phyloP scores from a whole-genome alignment of 2,113 vertebrate genomes.

The Cottus gobio region DNA sequence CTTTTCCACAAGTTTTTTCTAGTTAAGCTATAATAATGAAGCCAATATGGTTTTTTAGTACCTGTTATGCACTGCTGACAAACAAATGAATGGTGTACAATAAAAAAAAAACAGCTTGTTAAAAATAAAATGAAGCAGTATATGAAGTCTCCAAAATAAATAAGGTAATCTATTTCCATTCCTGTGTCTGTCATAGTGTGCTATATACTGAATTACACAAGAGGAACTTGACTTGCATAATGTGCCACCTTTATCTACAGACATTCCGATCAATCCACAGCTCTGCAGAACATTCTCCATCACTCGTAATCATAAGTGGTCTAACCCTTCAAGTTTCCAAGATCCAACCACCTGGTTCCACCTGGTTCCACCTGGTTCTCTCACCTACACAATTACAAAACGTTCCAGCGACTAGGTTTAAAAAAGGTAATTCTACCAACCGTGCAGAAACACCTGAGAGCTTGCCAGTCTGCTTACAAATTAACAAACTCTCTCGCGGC shows the following conservation, averaged over 20 bases:
- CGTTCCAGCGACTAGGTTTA: constrained; percentile 2
- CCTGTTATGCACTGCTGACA: not conserved
- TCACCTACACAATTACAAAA: constrained; percentile 3
- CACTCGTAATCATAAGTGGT: not conserved
- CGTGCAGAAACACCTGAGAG: not conserved
- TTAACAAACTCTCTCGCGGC: not conserved
- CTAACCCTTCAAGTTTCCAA: not conserved
- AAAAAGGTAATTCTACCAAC: not conserved
- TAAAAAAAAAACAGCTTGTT: not conserved
- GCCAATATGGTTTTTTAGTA: not conserved
- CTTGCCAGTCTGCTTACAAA: not conserved
- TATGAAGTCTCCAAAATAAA: not conserved
- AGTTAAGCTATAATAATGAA: not conserved
- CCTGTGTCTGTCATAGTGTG: not conserved
- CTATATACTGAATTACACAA: not conserved
- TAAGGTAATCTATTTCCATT: not conserved
- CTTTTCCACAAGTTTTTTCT: too few relatives aligned
- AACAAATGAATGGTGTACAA: not conserved
- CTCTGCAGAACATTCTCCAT: not conserved
- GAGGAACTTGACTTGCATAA: constrained; percentile 7
- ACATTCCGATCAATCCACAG: not conserved
- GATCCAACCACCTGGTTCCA: not conserved
- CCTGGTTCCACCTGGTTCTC: not conserved
- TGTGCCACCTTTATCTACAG: not conserved
- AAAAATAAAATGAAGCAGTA: not conserved